Base-by-base conservation (phyloP, 2,113 vertebrate genomes). In the Pelobates fuscus region DNA sequence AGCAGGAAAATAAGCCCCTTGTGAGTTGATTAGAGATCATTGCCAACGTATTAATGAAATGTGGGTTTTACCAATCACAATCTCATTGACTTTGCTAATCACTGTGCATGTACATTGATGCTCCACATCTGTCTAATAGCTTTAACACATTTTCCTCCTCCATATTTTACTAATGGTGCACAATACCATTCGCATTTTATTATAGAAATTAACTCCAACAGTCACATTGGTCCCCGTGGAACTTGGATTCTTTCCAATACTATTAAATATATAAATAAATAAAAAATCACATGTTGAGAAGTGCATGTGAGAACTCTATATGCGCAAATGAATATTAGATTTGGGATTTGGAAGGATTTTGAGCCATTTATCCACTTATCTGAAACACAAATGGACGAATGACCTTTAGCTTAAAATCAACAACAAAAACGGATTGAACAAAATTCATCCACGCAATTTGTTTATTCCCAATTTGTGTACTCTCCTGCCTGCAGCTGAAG, bases 41-140 rank as follows among this genome's bases (percentile, higher is more conserved):
- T 61, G 60, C 62, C 70, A 63, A 63, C 30, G 25, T 63, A 64
- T 63, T 64, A 41, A 72, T 72, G 70, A 72, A 54, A 72, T 72
- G 44, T n/a, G 44, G 68, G 26, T 12, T n/a, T 63, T 52, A 27
- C 59, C 70, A 72, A 72, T 72, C 58, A 70, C 17, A 20, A 27
- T 55, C 30, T 69, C n/a, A 26, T 14, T 15, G 27, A 10, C 44
- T 52, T 70, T 64, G 21, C 27, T 62, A 63, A 63, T 72, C 21
- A 24, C n/a, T 63, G 23, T 54, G 21, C 29, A n/a, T 29, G 25
- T 20, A 30, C 25, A 55, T 17, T 55, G 21, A 23, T 17, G 20
- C 52, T 55, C 20, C 52, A 24, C 41, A 44, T 44, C 21, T 65
- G 37, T 10, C 15, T 72, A 64, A 72, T 64, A 20, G 59, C 70